Percentiles rank a stretch among this genome's conserved stretches.
Conservation (phyloP, 1,140 invertebrate species). For the Brachionus koreanus region DNA sequence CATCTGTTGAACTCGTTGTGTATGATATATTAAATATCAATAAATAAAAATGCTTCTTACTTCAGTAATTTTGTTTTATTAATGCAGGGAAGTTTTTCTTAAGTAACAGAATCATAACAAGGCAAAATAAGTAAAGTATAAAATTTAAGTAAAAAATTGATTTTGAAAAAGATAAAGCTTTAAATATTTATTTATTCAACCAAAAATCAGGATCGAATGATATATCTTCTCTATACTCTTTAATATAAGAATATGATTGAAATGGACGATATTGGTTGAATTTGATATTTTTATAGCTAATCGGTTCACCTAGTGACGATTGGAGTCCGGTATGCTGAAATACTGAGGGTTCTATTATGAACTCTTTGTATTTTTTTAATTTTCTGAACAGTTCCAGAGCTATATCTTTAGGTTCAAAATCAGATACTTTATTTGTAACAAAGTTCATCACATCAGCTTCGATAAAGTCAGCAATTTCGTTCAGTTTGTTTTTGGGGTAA, state of each 20-base stretch:
- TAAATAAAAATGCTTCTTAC: no score
- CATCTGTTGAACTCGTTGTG: no score
- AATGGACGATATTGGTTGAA: background rate
- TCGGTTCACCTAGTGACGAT: background rate
- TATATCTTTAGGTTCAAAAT: constrained; percentile 21
- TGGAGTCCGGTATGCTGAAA: constrained; percentile 35
- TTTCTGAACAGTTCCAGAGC: background rate
- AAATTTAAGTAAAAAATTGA: background rate
- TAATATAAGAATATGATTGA: constrained; percentile 38
- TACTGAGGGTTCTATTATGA: constrained; percentile 32
- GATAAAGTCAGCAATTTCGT: background rate
- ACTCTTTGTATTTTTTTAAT: background rate
- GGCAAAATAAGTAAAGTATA: no score
- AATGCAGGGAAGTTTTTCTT: no score
- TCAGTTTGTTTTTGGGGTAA: background rate
- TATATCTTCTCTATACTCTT: constrained; percentile 16
- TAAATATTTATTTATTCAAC: background rate
- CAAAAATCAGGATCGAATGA: constrained; percentile 35
- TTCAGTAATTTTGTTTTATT: no score
- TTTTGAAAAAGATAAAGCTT: background rate
- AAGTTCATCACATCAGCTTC: background rate
- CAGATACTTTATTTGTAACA: background rate
- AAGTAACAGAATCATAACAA: no score
- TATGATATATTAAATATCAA: no score
- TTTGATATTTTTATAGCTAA: background rate